phyloP scores from a whole-genome alignment of 1,140 invertebrate species.

The Bombus balteatus region DNA sequence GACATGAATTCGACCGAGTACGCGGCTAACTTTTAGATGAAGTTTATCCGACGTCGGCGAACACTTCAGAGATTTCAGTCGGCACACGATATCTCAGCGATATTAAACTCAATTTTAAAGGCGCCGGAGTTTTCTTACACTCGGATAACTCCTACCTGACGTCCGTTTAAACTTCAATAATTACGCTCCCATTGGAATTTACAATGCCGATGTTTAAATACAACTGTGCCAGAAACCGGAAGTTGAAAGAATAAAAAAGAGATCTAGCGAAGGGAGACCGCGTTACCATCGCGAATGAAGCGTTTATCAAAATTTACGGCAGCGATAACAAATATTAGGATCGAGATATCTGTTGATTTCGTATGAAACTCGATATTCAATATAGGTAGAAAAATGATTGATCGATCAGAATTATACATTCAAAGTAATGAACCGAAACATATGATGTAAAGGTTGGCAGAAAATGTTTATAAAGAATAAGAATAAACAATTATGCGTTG shows the following conservation, averaged over 20 bases:
- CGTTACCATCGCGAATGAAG: not conserved
- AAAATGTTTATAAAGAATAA: too few relatives aligned
- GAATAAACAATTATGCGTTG: too few relatives aligned
- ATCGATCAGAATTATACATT: too few relatives aligned
- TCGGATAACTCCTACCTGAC: constrained; percentile 50
- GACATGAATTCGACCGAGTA: constrained; percentile 33
- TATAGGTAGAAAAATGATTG: too few relatives aligned
- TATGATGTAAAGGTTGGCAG: too few relatives aligned
- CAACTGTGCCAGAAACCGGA: not conserved
- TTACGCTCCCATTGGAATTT: constrained; percentile 52
- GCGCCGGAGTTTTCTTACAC: constrained; percentile 57
- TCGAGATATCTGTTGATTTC: not conserved
- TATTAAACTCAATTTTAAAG: constrained; percentile 66
- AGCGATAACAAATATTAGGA: constrained; percentile 16
- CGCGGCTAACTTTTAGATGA: constrained; percentile 57
- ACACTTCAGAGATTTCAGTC: constrained; percentile 52
- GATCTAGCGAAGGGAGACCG: too few relatives aligned
- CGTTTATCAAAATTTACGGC: constrained; percentile 21
- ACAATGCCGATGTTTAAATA: constrained; percentile 31
- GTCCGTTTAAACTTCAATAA: constrained; percentile 64
- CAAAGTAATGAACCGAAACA: too few relatives aligned
- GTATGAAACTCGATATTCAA: not conserved
- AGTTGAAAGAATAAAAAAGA: too few relatives aligned
- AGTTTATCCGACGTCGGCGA: constrained; percentile 56
- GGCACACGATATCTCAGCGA: constrained; percentile 55